Evolutionary conservation across 1,140 invertebrate species (phyloP).

Genomic region (Apolygus lucorum): DNA sequence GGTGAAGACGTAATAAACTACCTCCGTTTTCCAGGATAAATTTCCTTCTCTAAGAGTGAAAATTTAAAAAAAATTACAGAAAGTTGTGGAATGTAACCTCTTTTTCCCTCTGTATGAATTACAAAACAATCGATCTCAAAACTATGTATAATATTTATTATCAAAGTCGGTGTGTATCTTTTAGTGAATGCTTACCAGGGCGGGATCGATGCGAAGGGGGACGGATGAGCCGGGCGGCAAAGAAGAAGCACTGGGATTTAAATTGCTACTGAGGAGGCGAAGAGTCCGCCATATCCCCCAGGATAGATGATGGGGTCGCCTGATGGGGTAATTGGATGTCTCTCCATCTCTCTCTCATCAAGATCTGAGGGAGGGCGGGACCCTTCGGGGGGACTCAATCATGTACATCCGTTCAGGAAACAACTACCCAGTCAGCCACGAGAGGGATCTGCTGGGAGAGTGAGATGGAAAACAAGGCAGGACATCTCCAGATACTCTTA

Average conservation of each 20-base stretch:
- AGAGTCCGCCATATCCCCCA: not conserved
- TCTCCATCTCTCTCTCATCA: not conserved
- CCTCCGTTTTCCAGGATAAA: no score
- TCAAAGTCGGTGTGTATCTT: not conserved
- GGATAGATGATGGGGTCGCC: not conserved
- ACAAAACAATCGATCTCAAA: no score
- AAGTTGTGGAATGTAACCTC: no score
- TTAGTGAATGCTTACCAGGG: not conserved
- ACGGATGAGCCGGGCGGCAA: not conserved
- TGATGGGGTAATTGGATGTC: conserved; percentile 14
- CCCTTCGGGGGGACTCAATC: not conserved
- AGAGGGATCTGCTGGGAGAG: no score
- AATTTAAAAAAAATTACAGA: no score
- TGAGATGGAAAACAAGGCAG: no score
- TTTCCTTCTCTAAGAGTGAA: no score
- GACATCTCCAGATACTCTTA: no score
- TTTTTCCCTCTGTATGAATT: no score
- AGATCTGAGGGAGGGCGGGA: not conserved
- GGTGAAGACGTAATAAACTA: no score
- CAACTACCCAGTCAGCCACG: no score
- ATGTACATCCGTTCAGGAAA: conserved; percentile 17
- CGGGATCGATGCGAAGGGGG: not conserved
- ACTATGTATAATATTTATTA: no score
- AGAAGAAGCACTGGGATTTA: conserved; percentile 19
- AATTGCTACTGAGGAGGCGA: conserved; percentile 12